Conservation (phyloP, 1,140 invertebrate genomes). For the Leptinotarsa lineolata region DNA sequence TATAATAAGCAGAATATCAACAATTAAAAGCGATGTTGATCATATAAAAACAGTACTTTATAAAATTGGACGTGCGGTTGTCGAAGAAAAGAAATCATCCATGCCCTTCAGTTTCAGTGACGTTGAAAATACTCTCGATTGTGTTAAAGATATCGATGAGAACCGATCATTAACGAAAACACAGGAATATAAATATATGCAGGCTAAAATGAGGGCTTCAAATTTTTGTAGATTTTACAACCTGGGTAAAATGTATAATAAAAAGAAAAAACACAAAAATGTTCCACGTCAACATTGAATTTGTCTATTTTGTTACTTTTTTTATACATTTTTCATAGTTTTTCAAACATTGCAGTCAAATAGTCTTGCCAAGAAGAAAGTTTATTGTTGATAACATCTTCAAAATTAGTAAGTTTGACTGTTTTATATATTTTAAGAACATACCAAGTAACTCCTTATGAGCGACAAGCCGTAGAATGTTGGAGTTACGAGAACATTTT, state of each 20-base stretch:
- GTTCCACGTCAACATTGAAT: not conserved
- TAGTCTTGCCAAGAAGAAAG: too few species aligned
- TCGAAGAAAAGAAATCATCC: not conserved
- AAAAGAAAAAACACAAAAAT: not conserved
- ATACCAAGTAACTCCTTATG: too few species aligned
- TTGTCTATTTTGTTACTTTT: too few species aligned
- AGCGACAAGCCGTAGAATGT: too few species aligned
- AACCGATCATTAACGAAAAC: not conserved
- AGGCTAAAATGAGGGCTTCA: not conserved
- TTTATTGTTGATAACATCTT: too few species aligned
- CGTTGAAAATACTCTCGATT: not conserved
- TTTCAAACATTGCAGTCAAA: too few species aligned
- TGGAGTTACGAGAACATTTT: too few species aligned
- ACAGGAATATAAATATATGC: not conserved
- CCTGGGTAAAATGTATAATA: not conserved
- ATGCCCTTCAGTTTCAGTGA: not conserved
- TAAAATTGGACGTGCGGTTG: not conserved
- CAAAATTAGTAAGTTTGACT: too few species aligned
- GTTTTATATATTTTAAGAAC: too few species aligned
- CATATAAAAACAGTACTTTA: not conserved
- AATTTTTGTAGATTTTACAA: constrained; percentile 2
- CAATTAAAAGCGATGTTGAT: not conserved
- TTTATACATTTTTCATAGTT: too few species aligned
- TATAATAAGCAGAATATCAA: not conserved
- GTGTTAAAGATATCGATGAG: not conserved